Evolutionary conservation across 2,888 invertebrate genomes (phyloP), one percentile per base, ranked within the genome.

Genomic region (Amphipyra tragopoginis): DNA sequence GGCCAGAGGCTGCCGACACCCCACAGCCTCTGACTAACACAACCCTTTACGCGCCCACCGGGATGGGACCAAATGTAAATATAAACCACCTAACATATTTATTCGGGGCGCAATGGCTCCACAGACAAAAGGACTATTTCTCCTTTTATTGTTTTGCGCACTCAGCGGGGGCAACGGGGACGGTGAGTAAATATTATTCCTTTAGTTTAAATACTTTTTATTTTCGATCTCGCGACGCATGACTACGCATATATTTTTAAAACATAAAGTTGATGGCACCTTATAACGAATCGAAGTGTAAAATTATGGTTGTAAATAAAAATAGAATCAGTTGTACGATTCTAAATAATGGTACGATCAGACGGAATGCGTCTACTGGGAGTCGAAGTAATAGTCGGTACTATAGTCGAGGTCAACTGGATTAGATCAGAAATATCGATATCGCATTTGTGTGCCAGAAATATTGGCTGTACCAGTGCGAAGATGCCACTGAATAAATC

Each of bases 101-200:
- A 85, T 83, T 86, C 71, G 86, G 88, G 87, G 88, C 89, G 87
- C 84, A 85, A 94, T 94, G 94, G 90, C 93, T 90, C 88, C 87
- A 85, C 86, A 88, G 79, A 86, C 86, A 82, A 91, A 85, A 84
- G 87, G 85, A 80, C 79, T 81, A 80, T 78, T 86, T 70, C 81
- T 91, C 72, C 83, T 93, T 81, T 81, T 92, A 86, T 90, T 93
- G 82, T 88, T 93, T 84, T 90, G 84, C 86, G 80, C 87, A 79
- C 82, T 93, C 85, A 75, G 72, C 79, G 80, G 75, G 63, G 86
- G 84, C 73, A 84, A 82, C 72, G 90, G 85, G 69, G 88, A 91
- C 74, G 93, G 94, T 94, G 70, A 92, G 94, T 87, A 87, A 88
- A 89, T 86, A 87, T 86, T 84, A 81, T 83, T 73, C 66, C 67